Conservation (phyloP, 2,797 vertebrate species). For the Pseudochirops cupreus region DNA sequence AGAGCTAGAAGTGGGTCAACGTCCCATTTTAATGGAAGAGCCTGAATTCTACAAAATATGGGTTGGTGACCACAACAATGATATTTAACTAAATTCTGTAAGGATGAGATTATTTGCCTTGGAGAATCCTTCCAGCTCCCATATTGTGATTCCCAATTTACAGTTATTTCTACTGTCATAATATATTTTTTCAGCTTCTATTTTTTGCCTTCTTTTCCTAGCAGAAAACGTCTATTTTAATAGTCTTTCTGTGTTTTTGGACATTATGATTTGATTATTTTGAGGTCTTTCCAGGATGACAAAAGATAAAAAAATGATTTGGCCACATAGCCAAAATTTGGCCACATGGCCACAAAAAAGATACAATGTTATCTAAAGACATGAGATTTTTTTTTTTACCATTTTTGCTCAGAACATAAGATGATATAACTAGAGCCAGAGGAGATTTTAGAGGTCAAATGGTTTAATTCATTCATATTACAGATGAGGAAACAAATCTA, state of each 20-base stretch:
- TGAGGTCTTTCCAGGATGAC: neutral
- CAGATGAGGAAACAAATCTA: neutral
- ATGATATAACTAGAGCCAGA: neutral
- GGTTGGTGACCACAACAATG: neutral
- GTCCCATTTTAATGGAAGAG: neutral
- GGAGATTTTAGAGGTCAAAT: neutral
- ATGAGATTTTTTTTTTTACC: neutral
- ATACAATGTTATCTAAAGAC: neutral
- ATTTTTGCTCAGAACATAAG: neutral
- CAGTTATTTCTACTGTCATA: neutral
- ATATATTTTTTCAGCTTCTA: neutral
- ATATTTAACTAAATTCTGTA: neutral
- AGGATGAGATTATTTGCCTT: neutral
- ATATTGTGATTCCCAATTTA: neutral
- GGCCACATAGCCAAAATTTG: too few relatives aligned
- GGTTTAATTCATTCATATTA: neutral
- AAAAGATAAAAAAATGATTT: neutral
- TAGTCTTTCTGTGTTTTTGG: neutral
- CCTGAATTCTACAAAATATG: neutral
- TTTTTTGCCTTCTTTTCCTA: neutral
- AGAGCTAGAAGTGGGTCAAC: neutral
- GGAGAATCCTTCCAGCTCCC: neutral
- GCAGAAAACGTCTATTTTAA: neutral
- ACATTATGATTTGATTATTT: neutral
- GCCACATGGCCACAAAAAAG: too few relatives aligned